Base-by-base conservation (phyloP, 2,888 invertebrate genomes). In the Acleris sparsana region DNA sequence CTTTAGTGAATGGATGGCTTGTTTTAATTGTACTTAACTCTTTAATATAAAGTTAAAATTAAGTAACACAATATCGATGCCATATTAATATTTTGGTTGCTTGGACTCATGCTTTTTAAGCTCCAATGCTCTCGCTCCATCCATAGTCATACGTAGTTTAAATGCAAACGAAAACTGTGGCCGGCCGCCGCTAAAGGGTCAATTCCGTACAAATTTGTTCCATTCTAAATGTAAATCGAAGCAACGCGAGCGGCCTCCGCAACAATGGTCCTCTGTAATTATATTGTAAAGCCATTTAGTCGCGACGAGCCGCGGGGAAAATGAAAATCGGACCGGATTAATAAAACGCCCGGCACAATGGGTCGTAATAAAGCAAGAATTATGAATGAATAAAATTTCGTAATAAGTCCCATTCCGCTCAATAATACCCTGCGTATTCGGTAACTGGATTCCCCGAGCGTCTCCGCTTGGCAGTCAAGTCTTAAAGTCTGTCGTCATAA, bases 281-380 rank as follows among this genome's bases (percentile, higher is more conserved):
- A 86, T 88, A 90, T 89, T 88, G 87, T 87, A 85, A 87, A 89
- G 86, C 86, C 86, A 90, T 89, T 90, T 82, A 76, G 82, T 80
- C 79, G 75, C 80, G 78, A 74, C 74, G 72, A 71, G 71, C 74
- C 69, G 71, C 71, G 76, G 73, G 59, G 66, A 77, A 82, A 86
- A 85, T 85, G 79, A 85, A 84, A 87, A 85, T 85, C 80, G 79
- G 76, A 73, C 72, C 73, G 70, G 78, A 80, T 82, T 83, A 82
- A 84, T 84, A 83, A 80, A 80, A 82, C 72, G 72, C 72, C 69
- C 62, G 70, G 67, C 72, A 71, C 78, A 82, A 83, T 80, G 70
- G 73, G 78, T 74, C 76, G 79, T 77, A 80, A 79, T 80, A 82
- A 82, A 80, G 77, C 73, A 76, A 75, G 83, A 84, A 80, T 78